phyloP scores from a whole-genome alignment of 2,888 invertebrate species.

The Parnassius orleans region DNA sequence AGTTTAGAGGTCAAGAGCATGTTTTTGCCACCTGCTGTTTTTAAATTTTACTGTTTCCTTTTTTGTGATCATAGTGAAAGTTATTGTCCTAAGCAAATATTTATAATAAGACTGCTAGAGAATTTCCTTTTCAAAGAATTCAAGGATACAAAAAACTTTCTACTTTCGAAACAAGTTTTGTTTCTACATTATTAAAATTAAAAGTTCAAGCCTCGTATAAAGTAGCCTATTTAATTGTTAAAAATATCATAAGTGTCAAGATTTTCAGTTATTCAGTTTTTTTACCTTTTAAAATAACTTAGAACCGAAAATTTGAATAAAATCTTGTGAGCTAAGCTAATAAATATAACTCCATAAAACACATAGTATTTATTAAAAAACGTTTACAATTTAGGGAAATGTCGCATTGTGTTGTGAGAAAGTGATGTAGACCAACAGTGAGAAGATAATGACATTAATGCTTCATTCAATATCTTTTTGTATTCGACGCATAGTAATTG shows the following conservation, averaged over 20 bases:
- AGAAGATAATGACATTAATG: slow-evolving; percentile 51
- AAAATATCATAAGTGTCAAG: too few species aligned
- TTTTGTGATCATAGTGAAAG: slow-evolving; percentile 41
- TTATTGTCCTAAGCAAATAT: slow-evolving; percentile 29
- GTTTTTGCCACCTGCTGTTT: slow-evolving; percentile 16
- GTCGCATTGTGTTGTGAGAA: slow-evolving; percentile 44
- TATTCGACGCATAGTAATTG: slow-evolving; percentile 48
- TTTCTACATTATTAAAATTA: too few species aligned
- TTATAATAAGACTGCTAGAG: background rate
- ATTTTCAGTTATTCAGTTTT: too few species aligned
- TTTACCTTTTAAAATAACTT: too few species aligned
- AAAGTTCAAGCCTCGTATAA: too few species aligned
- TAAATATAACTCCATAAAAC: too few species aligned
- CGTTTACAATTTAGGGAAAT: background rate
- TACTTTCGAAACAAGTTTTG: background rate
- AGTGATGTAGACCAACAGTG: slow-evolving; percentile 46
- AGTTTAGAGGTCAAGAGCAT: slow-evolving; percentile 24
- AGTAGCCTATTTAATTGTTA: too few species aligned
- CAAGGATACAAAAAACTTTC: slow-evolving; percentile 14
- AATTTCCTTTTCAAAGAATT: slow-evolving; percentile 17
- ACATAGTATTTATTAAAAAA: too few species aligned
- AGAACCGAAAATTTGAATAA: too few species aligned
- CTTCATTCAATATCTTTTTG: slow-evolving; percentile 46
- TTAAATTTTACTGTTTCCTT: slow-evolving; percentile 17
- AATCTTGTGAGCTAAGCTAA: too few species aligned